A percentile compares a stretch with the other conserved stretches of the same genome.
Evolutionary conservation across 1,140 invertebrate species (phyloP).

Genomic region (Ips nitidus): DNA sequence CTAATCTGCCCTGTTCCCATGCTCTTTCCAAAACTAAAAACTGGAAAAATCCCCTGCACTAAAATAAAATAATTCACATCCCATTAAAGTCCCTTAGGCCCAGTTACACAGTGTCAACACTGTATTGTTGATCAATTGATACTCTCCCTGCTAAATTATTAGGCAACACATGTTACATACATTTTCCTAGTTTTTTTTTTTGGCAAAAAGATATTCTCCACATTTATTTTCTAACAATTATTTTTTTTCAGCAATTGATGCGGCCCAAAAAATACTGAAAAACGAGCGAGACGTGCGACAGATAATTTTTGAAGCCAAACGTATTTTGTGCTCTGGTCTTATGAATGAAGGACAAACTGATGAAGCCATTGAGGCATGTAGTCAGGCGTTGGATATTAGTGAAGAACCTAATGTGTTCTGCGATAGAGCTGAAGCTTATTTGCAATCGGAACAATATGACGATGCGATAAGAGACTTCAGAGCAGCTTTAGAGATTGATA

Average conservation of each 20-base stretch:
- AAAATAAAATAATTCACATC: too few relatives aligned
- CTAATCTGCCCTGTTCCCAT: too few relatives aligned
- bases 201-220: not conserved
- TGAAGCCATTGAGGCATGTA: conserved; percentile 74
- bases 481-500: conserved; percentile 82
- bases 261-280: conserved; percentile 61
- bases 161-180: too few relatives aligned
- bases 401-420: conserved; percentile 80
- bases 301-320: conserved; percentile 74
- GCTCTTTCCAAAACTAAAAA: too few relatives aligned
- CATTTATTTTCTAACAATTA: too few relatives aligned
- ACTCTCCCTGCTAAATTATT: too few relatives aligned
- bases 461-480: conserved; percentile 85
- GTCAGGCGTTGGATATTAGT: conserved; percentile 75
- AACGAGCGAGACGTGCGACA: conserved; percentile 70
- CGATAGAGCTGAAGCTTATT: conserved; percentile 90
- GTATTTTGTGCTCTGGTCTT: conserved; percentile 75
- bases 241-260: conserved; percentile 15
- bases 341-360: conserved; percentile 67
- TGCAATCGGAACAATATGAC: conserved; percentile 88
- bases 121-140: too few relatives aligned
- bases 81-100: too few relatives aligned
- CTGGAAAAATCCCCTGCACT: too few relatives aligned
- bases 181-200: too few relatives aligned
- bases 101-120: too few relatives aligned